Evolutionary conservation across 37 sponge, comb jelly and placozoan species (phyloP).

Genomic region (Cladorhizidae sp.): DNA sequence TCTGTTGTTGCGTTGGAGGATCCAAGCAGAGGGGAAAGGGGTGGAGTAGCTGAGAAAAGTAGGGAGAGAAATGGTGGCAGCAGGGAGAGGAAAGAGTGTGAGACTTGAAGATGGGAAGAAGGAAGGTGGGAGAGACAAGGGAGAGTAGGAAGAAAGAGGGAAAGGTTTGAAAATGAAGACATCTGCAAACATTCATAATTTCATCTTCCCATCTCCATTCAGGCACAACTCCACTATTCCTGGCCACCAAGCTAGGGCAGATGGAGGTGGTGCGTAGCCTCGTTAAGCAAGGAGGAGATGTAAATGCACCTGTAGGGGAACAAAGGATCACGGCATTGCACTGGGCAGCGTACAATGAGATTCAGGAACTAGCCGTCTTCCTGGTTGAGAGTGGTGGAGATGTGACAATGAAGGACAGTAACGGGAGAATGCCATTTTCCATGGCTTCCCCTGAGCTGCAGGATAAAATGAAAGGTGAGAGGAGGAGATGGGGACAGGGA

Average conservation of each 20-base stretch:
- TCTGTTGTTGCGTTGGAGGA: too few relatives aligned
- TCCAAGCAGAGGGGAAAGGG: too few relatives aligned
- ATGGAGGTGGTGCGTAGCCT: constrained; percentile 49
- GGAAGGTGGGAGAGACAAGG: too few relatives aligned
- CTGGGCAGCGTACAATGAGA: constrained; percentile 83
- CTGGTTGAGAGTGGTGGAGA: constrained; percentile 70
- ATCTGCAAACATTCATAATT: too few relatives aligned
- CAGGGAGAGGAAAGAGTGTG: too few relatives aligned
- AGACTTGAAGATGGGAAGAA: too few relatives aligned
- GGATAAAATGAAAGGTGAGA: constrained; percentile 69
- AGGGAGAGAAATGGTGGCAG: too few relatives aligned
- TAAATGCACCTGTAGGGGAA: constrained; percentile 31
- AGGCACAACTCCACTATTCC: constrained; percentile 74
- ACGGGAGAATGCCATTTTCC: constrained; percentile 67
- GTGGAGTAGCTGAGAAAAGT: too few relatives aligned
- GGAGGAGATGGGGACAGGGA: constrained; percentile 1
- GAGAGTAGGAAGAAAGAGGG: too few relatives aligned
- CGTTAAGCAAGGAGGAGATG: constrained; percentile 20
- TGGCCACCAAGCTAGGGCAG: constrained; percentile 64
- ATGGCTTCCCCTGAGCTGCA: constrained; percentile 72
- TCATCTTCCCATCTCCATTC: too few relatives aligned
- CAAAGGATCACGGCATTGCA: constrained; percentile 65
- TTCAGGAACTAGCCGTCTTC: constrained; percentile 53
- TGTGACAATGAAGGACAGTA: constrained; percentile 42
- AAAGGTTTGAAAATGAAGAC: too few relatives aligned